Evolutionary conservation across 1,140 invertebrate species (phyloP).

Genomic region (Caenorhabditis brenneri): DNA sequence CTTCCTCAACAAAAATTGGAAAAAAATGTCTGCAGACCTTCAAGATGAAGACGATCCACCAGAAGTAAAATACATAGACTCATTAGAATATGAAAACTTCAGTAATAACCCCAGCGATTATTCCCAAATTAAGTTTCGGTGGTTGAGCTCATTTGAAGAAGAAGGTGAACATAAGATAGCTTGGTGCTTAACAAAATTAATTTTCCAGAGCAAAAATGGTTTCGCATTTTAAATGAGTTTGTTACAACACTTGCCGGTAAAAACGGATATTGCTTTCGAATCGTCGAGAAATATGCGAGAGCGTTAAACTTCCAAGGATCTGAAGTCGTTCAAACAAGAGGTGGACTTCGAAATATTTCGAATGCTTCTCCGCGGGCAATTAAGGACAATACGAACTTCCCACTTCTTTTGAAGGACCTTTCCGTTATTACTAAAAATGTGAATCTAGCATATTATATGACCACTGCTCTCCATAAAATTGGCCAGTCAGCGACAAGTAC

Average conservation of each 20-base stretch:
- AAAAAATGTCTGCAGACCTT: background rate
- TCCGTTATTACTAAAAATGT: background rate
- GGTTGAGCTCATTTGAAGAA: background rate
- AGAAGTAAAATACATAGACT: background rate
- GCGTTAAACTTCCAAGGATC: background rate
- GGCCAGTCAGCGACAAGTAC: background rate
- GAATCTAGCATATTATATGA: background rate
- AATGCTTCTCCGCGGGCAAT: background rate
- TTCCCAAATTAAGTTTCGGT: background rate
- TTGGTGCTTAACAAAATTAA: background rate
- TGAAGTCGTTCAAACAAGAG: background rate
- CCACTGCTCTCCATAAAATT: background rate
- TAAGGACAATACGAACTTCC: background rate
- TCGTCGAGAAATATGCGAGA: background rate
- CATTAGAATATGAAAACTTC: background rate
- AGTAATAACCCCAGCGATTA: background rate
- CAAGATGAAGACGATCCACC: background rate
- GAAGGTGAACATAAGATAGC: background rate
- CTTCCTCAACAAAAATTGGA: background rate
- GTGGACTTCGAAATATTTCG: background rate
- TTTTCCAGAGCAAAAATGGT: background rate
- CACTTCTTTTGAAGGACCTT: background rate
- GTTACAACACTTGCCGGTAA: background rate
- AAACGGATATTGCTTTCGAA: background rate
- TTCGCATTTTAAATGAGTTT: background rate